Conservation (phyloP, 53 echinoderm and acorn worm genomes). For the Crossaster papposus region DNA sequence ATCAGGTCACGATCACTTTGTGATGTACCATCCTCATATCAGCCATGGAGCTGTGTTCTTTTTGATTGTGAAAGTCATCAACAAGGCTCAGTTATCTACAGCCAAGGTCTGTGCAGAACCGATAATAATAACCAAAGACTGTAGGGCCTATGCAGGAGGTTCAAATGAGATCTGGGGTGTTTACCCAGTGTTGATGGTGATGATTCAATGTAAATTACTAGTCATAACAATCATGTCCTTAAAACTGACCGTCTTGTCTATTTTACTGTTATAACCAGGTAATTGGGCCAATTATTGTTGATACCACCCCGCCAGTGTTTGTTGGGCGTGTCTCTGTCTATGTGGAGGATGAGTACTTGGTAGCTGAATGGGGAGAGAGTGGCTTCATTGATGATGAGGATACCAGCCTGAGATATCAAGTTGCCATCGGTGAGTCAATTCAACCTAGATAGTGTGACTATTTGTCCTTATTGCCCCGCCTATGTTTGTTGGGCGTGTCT, state of each 20-base stretch:
- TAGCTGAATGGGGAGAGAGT: conserved; percentile 18
- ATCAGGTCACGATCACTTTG: conserved; percentile 40
- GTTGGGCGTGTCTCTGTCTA: neutral
- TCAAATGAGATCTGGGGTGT: too few species aligned
- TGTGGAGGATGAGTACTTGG: conserved; percentile 5
- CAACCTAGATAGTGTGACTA: too few species aligned
- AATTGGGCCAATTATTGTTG: conserved; percentile 31
- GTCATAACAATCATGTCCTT: too few species aligned
- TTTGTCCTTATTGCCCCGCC: too few species aligned
- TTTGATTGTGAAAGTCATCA: conserved; percentile 52
- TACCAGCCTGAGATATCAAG: conserved; percentile 23
- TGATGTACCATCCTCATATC: conserved; percentile 58
- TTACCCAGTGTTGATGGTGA: too few species aligned
- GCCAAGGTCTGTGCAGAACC: conserved; percentile 22
- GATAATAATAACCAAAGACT: too few species aligned
- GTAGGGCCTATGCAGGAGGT: too few species aligned
- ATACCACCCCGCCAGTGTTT: conserved; percentile 28
- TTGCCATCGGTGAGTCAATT: conserved; percentile 16
- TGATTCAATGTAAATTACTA: too few species aligned
- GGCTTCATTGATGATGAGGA: conserved; percentile 30
- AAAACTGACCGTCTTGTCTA: neutral
- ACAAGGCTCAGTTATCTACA: conserved; percentile 54
- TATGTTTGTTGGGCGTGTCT: too few species aligned
- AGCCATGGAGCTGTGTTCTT: conserved; percentile 59
- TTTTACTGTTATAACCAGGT: conserved; percentile 6